phyloP scores from a whole-genome alignment of 2,797 vertebrate genomes.

The Calcarius lapponicus region DNA sequence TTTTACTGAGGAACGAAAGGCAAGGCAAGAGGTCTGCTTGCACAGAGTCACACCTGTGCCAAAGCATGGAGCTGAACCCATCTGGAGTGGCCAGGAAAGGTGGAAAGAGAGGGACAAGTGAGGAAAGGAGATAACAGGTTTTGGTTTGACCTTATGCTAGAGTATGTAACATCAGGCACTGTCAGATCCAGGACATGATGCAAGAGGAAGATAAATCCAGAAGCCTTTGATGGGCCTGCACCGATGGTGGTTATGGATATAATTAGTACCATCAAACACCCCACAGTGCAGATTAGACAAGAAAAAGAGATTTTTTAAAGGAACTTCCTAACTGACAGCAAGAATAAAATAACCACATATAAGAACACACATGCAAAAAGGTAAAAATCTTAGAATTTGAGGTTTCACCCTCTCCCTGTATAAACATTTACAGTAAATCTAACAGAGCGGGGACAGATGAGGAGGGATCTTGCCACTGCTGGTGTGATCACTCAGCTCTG shows the following conservation, averaged over 20 bases:
- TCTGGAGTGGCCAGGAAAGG: neutral
- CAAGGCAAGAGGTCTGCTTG: neutral
- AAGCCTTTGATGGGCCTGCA: neutral
- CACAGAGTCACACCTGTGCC: neutral
- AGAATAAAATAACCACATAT: neutral
- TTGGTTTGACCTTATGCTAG: neutral
- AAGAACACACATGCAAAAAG: rapidly evolving
- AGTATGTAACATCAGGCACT: neutral
- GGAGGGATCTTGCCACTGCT: neutral
- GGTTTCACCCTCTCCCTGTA: rapidly evolving
- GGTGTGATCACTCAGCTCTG: neutral
- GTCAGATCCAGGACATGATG: neutral
- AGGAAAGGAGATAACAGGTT: neutral
- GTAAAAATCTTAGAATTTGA: neutral
- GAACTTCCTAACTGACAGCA: neutral
- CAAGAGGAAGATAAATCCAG: neutral
- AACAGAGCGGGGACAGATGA: neutral
- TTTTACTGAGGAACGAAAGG: neutral
- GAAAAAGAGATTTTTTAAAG: neutral
- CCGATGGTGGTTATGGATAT: neutral
- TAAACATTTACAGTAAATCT: neutral
- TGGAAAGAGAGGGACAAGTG: neutral
- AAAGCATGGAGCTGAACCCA: neutral
- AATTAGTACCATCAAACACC: neutral
- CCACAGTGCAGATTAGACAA: neutral